Percentiles rank a stretch among this genome's conserved stretches.
phyloP scores from a whole-genome alignment of 2,888 invertebrate species.

The Augochlorella aurata region DNA sequence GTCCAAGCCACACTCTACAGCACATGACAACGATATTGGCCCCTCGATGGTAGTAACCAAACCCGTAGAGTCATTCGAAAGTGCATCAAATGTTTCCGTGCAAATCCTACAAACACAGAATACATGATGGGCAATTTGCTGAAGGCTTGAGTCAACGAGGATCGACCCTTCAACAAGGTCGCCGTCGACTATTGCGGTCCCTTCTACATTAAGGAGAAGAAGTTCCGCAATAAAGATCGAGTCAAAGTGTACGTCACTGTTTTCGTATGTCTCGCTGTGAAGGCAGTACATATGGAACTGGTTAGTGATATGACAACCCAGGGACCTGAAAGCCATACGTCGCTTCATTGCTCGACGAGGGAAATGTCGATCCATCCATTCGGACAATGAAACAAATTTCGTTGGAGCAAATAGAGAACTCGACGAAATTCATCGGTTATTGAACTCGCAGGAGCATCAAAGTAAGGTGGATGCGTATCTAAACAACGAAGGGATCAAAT shows the following conservation, averaged over 20 bases:
- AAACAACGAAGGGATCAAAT: not conserved
- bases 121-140: not conserved
- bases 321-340: not conserved
- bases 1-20: too few relatives aligned
- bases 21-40: too few relatives aligned
- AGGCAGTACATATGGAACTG: not conserved
- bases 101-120: not conserved
- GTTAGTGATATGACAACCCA: not conserved
- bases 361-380: not conserved
- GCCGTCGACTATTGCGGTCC: not conserved
- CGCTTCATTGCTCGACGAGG: not conserved
- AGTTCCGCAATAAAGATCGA: not conserved
- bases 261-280: not conserved
- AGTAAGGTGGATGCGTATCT: accelerated
- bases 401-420: not conserved
- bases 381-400: not conserved
- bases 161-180: not conserved
- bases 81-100: not conserved
- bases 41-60: too few relatives aligned
- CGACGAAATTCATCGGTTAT: not conserved
- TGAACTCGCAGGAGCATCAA: not conserved
- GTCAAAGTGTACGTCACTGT: not conserved
- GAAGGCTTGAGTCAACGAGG: not conserved
- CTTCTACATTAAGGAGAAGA: not conserved
- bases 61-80: not conserved